These are phyloP conservation scores for Chaetogeoica ovagalla DNA, from an alignment of 2,888 invertebrate genomes.

Conservation along the genomic window DNA sequence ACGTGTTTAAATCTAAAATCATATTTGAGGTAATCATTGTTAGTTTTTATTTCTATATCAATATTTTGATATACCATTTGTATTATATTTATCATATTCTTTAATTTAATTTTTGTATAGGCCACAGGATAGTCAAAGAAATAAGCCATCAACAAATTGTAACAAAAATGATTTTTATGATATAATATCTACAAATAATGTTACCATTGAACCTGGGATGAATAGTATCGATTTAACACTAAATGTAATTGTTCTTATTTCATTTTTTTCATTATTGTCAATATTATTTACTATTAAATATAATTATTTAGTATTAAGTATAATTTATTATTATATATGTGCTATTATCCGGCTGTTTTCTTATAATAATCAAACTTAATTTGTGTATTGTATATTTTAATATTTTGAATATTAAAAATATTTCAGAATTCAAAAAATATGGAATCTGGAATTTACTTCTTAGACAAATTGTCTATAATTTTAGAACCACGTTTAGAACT, in stretches of 20 bases:
- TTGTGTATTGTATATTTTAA: background rate
- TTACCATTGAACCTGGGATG: conserved; percentile 26
- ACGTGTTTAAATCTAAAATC: conserved; percentile 42
- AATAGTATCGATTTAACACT: conserved; percentile 37
- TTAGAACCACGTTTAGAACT: conserved; percentile 33
- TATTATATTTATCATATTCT: background rate
- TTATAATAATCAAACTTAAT: background rate
- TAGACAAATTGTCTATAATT: conserved; percentile 32
- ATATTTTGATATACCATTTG: background rate
- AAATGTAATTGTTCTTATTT: conserved; percentile 32
- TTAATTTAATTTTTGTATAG: conserved; percentile 8
- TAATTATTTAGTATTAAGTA: too few species aligned
- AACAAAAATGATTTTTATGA: conserved; percentile 45
- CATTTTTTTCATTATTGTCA: background rate
- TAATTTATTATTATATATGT: too few species aligned
- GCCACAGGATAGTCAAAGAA: conserved; percentile 41
- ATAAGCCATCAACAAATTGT: conserved; percentile 23
- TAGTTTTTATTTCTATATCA: background rate
- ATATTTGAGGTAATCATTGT: conserved; percentile 25
- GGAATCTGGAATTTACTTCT: conserved; percentile 44
- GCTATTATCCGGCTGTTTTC: too few species aligned
- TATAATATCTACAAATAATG: conserved; percentile 35
- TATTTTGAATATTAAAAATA: conserved; percentile 1
- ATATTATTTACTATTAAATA: too few species aligned
- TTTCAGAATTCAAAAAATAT: conserved; percentile 47